Conservation (phyloP, 2,113 vertebrate species). For the Noctilio leporinus region DNA sequence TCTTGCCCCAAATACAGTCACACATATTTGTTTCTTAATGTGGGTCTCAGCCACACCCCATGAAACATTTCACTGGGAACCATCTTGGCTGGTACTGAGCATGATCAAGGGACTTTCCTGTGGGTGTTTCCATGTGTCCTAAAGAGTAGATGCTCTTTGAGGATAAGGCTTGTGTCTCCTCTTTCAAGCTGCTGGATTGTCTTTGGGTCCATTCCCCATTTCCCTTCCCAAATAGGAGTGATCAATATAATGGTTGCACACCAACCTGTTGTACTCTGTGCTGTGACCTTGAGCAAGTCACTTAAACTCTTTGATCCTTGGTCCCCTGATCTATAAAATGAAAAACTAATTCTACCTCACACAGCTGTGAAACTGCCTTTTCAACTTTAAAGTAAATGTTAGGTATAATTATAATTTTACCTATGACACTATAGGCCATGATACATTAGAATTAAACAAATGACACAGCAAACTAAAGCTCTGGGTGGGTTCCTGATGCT, state of each 20-base stretch:
- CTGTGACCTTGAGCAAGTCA: background rate
- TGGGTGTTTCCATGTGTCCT: background rate
- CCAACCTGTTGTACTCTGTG: background rate
- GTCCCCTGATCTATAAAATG: background rate
- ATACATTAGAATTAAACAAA: background rate
- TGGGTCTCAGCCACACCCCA: background rate
- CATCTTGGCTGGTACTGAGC: background rate
- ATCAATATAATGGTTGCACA: background rate
- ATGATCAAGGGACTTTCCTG: background rate
- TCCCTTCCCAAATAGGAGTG: background rate
- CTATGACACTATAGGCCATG: background rate
- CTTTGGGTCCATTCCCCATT: background rate
- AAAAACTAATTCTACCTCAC: background rate
- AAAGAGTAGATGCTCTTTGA: background rate
- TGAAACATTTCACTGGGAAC: background rate
- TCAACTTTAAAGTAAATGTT: conserved; percentile 6
- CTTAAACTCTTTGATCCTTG: conserved; percentile 25
- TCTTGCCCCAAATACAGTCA: background rate
- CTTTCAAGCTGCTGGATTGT: background rate
- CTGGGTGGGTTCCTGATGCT: background rate
- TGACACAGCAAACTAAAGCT: background rate
- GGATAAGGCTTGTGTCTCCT: background rate
- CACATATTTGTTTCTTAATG: background rate
- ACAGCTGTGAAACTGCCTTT: background rate
- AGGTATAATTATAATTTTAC: conserved; percentile 43